Base-by-base conservation (phyloP, 2,113 vertebrate genomes). In the Pithys albifrons region DNA sequence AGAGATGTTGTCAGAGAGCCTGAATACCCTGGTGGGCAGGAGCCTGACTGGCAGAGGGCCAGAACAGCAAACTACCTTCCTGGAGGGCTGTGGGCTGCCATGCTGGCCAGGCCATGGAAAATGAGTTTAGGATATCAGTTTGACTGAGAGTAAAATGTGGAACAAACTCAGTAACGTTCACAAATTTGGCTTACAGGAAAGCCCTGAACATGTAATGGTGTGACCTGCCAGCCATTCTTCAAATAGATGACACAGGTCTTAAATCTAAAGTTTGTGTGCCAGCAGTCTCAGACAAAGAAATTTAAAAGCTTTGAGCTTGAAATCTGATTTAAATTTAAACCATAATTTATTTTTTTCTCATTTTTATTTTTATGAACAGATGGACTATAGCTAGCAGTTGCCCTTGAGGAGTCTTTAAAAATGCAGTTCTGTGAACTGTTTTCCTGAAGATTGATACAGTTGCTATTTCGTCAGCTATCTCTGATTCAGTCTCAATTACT, bases 401-500 rank as follows among this genome's bases (percentile, higher is more conserved):
- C 95, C 93, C 86, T 95, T 94, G 76, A 92, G 83, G 70, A 93
- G 66, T 89, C 80, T 93, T 95, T 87, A 91, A 92, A 96, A 93
- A 87, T 35, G 49, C 72, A 84, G n/a, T 49, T 93, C 70, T 86
- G 49, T 87, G 92, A 95, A 89, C 77, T 87, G 76, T n/a, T 97
- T 96, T 88, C 73, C 83, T 89, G 65, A 96, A 95, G 95, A 96
- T 61, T 96, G 95, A 97, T 92, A 93, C 61, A 91, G 80, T 80
- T 92, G 85, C 65, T 94, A 65, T 87, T 95, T 96, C 83, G 92
- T 89, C 83, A 95, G 86, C 76, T 95, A 89, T 87, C 77, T 92
- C 92, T 96, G 95, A 95, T 95, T 96, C 96, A 97, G 94, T 83
- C 84, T 96, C 93, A 94, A 89, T 92, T 95, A 92, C 88, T 94